A percentile compares a stretch with the other conserved stretches of the same genome.
phyloP scores from a whole-genome alignment of 1,140 invertebrate genomes.

The Venturia canescens region DNA sequence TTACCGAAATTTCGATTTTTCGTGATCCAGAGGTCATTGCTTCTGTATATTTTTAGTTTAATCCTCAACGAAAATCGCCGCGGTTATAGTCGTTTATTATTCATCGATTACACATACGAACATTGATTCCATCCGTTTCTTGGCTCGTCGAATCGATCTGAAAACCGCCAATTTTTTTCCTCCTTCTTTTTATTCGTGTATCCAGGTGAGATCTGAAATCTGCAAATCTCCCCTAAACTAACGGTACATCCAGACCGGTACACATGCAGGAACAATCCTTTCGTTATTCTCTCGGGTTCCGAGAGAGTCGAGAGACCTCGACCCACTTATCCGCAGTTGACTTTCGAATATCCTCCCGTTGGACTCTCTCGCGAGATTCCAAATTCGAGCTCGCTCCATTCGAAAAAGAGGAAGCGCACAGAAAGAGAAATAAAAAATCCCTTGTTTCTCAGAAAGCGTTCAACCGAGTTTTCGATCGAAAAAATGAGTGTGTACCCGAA shows the following conservation, averaged over 20 bases:
- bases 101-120: no score
- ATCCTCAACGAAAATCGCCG: no score
- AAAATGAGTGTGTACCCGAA: no score
- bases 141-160: no score
- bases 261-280: conserved; percentile 9
- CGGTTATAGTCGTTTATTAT: no score
- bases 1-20: background rate
- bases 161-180: no score
- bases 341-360: conserved; percentile 26
- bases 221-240: conserved; percentile 15
- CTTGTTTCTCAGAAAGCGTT: background rate
- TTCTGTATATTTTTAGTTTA: no score
- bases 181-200: background rate
- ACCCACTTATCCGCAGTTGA: conserved; percentile 4
- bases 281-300: conserved; percentile 6
- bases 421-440: conserved; percentile 49
- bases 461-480: no score
- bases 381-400: conserved; percentile 10
- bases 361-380: conserved; percentile 15
- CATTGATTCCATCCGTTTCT: no score
- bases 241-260: background rate
- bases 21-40: no score
- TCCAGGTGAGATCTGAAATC: background rate
- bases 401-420: conserved; percentile 22
- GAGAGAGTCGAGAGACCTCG: conserved; percentile 33